These are phyloP conservation scores for Catocala nupta DNA, from an alignment of 2,888 invertebrate species.

Conservation along the genomic window DNA sequence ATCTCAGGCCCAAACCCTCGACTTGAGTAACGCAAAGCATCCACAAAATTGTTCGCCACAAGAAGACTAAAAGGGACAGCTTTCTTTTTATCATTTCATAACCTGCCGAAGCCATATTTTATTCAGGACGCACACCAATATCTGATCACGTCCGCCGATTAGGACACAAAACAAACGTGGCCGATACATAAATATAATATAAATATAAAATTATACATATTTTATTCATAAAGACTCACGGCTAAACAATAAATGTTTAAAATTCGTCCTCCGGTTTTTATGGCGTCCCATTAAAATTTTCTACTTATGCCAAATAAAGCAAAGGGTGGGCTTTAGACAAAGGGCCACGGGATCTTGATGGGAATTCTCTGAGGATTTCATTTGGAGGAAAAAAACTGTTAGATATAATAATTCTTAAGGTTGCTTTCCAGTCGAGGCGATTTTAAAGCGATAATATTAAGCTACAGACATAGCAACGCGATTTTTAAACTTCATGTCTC, in stretches of 20 bases:
- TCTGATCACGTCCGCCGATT: slow-evolving; percentile 44
- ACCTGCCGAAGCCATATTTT: slow-evolving; percentile 21
- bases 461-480: too few relatives aligned
- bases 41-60: too few relatives aligned
- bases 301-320: slow-evolving; percentile 67
- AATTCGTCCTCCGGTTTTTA: slow-evolving; percentile 60
- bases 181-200: slow-evolving; percentile 38
- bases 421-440: slow-evolving; percentile 25
- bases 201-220: slow-evolving; percentile 50
- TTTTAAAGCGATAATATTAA: not conserved
- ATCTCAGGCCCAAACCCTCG: too few relatives aligned
- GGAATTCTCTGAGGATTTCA: slow-evolving; percentile 61
- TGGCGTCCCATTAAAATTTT: slow-evolving; percentile 61
- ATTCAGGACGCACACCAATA: slow-evolving; percentile 44
- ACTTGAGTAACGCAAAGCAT: too few relatives aligned
- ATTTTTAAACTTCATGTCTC: too few relatives aligned
- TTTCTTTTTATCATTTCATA: slow-evolving; percentile 11
- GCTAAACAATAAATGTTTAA: slow-evolving; percentile 60
- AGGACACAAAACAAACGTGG: slow-evolving; percentile 36
- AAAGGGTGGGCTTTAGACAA: slow-evolving; percentile 65
- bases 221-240: slow-evolving; percentile 57
- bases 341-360: slow-evolving; percentile 59
- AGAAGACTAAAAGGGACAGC: not conserved
- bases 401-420: slow-evolving; percentile 61
- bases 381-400: slow-evolving; percentile 57